Evolutionary conservation across 2,113 vertebrate genomes (phyloP).

Genomic region (Salvator merianae): DNA sequence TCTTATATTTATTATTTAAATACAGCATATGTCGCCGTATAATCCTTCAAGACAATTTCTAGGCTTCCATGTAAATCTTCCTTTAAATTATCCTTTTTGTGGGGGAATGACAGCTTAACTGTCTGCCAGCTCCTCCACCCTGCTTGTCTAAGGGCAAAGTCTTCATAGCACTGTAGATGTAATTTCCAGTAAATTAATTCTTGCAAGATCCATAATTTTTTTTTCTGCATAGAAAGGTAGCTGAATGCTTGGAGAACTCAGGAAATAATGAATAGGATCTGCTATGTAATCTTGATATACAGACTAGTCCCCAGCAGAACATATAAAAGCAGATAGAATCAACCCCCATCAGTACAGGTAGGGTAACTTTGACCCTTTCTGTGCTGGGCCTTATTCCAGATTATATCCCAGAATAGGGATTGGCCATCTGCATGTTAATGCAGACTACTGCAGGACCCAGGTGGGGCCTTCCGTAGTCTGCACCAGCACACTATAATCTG

Average conservation of each 20-base stretch:
- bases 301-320: no score
- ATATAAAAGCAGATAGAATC: not conserved
- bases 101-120: slow-evolving; percentile 68
- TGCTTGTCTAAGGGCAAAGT: slow-evolving; percentile 74
- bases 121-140: slow-evolving; percentile 71
- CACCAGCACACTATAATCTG: no score
- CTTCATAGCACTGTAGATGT: slow-evolving; percentile 74
- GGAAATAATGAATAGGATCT: no score
- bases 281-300: not conserved
- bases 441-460: no score
- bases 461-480: no score
- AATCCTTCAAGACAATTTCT: slow-evolving; percentile 59
- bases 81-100: slow-evolving; percentile 69
- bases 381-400: no score
- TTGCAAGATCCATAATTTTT: slow-evolving; percentile 72
- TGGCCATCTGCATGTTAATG: no score
- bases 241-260: slow-evolving; percentile 51
- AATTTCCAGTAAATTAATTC: slow-evolving; percentile 81
- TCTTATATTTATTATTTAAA: not conserved
- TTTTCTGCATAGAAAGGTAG: slow-evolving; percentile 52
- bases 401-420: no score
- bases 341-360: no score
- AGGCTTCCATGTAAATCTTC: slow-evolving; percentile 67
- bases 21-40: slow-evolving; percentile 45
- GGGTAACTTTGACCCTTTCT: no score